Evolutionary conservation across 92 coral and sea anemone species (phyloP), one percentile per base, ranked within the genome.

Genomic region (Phenganax marumi): DNA sequence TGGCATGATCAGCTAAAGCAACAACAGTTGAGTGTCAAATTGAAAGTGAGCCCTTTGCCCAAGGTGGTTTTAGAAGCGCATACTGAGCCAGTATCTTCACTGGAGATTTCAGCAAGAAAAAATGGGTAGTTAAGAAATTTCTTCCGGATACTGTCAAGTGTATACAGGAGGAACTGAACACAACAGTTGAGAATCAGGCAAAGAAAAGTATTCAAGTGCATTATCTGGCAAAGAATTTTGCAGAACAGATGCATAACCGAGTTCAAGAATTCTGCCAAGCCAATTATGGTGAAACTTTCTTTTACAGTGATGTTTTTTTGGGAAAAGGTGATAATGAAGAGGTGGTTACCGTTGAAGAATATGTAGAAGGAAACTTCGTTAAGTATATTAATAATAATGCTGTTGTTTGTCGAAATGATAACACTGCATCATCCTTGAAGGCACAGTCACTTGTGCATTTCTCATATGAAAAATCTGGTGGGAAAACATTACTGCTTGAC

Each of bases 341-440:
- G 46, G 72, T 66, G 21, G 43, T 70, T 70, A 70, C 54, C 46
- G 52, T 26, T 13, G 52, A 70, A 70, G 75, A 70, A 19, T 70
- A 18, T 26, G 54, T 46, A 16, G 75, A 70, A 70, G 52, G 52
- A 13, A 51, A 70, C 10, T 33, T 70, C n/a, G 25, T 70, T 16
- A 26, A 70, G 75, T 70, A 70, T 39, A 70, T 70, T n/a, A 70
- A 70, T 49, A 70, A 70, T 51, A 70, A 26, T 70, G 75, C 75
- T 70, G 75, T 46, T 70, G 75, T 70, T 70, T 70, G 75, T 16
- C 50, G n/a, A 49, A 70, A 70, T 6, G 46, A 51, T 51, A 70
- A 8, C 75, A 70, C 75, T 70, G 52, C 75, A 70, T 9, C 75
- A 26, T 70, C 52, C 54, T 3, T 26, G 75, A 70, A 70, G 33